These are phyloP conservation scores for Muscicapa adusta DNA, from an alignment of 2,113 vertebrate genomes.

Conservation along the genomic window DNA sequence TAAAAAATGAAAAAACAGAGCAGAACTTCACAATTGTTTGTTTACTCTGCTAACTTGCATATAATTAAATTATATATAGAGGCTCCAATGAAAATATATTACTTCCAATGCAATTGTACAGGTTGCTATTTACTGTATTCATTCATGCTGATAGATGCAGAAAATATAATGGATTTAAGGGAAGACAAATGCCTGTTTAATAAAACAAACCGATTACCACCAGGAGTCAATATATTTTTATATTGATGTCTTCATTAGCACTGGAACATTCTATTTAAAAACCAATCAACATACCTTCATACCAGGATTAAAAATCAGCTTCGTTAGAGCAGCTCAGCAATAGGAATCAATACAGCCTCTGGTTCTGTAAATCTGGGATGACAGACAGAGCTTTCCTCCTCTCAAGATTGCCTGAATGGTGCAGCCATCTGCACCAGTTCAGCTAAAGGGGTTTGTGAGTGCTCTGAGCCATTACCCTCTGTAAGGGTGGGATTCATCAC, in stretches of 20 bases:
- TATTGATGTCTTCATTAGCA: slow-evolving; percentile 60
- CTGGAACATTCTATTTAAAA: slow-evolving; percentile 51
- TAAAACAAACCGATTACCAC: slow-evolving; percentile 52
- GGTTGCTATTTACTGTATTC: slow-evolving; percentile 14
- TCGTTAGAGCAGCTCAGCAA: slow-evolving; percentile 3
- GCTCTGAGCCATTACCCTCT: not conserved
- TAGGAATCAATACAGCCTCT: not conserved
- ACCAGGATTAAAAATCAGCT: slow-evolving; percentile 39
- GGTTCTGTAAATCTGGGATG: not conserved
- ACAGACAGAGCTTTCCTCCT: not conserved
- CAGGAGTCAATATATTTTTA: slow-evolving; percentile 23
- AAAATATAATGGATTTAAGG: slow-evolving; percentile 14
- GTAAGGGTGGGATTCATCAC: not conserved
- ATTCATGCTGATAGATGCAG: slow-evolving; percentile 5
- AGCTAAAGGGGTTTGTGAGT: not conserved
- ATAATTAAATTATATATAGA: slow-evolving; percentile 27
- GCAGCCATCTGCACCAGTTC: not conserved
- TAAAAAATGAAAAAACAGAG: not conserved
- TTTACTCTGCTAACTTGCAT: slow-evolving; percentile 17
- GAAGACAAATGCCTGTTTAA: slow-evolving; percentile 49
- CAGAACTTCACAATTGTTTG: not conserved
- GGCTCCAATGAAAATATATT: slow-evolving; percentile 43
- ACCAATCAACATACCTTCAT: slow-evolving; percentile 22
- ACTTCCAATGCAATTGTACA: slow-evolving; percentile 4
- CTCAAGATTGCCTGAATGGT: not conserved